Evolutionary conservation across 2,113 vertebrate genomes (phyloP).

Genomic region (Ciconia boyciana): DNA sequence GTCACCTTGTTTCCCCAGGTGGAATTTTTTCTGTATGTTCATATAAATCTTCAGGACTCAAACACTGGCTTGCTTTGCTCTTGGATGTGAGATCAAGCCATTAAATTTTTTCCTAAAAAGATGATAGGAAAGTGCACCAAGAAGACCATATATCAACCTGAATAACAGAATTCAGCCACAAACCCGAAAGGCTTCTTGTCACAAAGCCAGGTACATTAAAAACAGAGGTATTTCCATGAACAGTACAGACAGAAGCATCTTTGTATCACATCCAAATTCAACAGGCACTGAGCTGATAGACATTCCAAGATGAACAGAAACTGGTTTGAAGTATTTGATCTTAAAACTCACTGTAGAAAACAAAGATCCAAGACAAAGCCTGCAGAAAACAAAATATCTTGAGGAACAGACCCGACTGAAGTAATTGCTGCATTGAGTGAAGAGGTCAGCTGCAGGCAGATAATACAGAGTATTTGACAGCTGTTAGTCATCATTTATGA

Average conservation of each 20-base stretch:
- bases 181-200: slow-evolving; percentile 3
- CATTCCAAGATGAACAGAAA: slow-evolving; percentile 3
- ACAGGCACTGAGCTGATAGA: not conserved
- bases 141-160: not conserved
- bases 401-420: not conserved
- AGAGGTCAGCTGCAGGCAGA: slow-evolving; percentile 9
- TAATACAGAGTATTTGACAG: not conserved
- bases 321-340: not conserved
- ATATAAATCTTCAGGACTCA: not conserved
- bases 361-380: not conserved
- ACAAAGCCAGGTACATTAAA: not conserved
- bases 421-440: not conserved
- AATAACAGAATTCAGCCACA: not conserved
- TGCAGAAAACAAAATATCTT: not conserved
- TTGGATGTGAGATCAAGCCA: not conserved
- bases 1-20: slow-evolving; percentile 14
- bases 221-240: not conserved
- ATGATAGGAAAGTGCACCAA: not conserved
- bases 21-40: not conserved
- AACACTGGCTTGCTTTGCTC: not conserved
- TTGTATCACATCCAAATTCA: not conserved
- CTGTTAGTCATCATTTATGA: not conserved
- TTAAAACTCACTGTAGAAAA: not conserved
- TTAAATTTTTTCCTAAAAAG: not conserved
- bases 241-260: slow-evolving; percentile 5